Evolutionary conservation across 2,888 invertebrate species (phyloP), one percentile per base, ranked within the genome.

Genomic region (Lomographa bimaculata): DNA sequence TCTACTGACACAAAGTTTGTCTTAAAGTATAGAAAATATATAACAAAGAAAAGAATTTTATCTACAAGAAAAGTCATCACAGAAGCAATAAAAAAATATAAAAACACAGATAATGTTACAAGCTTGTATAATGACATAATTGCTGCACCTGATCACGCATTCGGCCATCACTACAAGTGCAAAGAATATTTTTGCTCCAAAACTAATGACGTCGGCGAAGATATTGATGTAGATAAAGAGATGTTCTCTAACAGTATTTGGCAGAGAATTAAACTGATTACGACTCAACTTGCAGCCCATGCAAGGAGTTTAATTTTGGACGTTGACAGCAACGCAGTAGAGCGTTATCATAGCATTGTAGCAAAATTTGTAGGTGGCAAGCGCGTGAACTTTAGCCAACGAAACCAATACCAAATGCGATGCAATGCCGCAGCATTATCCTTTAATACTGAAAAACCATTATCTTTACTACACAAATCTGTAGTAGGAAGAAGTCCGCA

Each of bases 351-450:
- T 34, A 53, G 50, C 7, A 45, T 64, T 2, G 54, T 70, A 2
- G 60, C 63, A 3, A 65, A 66, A 50, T 63, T 56, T 39, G 52
- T 61, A 8, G 64, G 66, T 1, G 74, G 70, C 2, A 75, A 72
- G 55, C 36, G 67, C 35, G 55, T 65, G 3, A 70, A 75, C 46
- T 64, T 56, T 47, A 19, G 57, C 2, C 25, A 47, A 33, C 54
- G 43, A 35, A 39, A 60, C 5, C 57, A 57, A 1, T 77, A 71
- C 39, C 50, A 63, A 54, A 54, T 45, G 5, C 51, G 72, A 29
- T 67, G 60, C 25, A 40, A 54, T 4, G 64, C 63, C n/a, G 63
- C 74, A 3, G 64, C 54, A 4, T 35, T 72, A 6, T 56, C 60
- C n/a, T n/a, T n/a, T n/a, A n/a, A 6, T 68, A n/a, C n/a, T n/a